A percentile compares a stretch with the other conserved stretches of the same genome.
These are phyloP conservation scores for Eptesicus fuscus DNA, from an alignment of 2,113 vertebrate species.

Conservation along the genomic window DNA sequence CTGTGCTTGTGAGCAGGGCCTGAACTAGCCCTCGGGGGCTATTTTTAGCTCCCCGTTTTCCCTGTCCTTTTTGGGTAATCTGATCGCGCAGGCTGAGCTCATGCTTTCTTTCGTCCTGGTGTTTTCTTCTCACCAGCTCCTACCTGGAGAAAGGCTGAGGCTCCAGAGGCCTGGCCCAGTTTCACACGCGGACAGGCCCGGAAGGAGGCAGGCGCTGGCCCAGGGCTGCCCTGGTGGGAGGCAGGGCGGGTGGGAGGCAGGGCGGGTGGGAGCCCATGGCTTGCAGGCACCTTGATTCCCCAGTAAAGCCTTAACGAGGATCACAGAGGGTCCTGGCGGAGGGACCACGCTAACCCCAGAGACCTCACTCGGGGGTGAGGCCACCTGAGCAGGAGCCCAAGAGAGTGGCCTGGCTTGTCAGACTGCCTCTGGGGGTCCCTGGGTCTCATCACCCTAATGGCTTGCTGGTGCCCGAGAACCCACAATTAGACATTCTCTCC, in stretches of 20 bases:
- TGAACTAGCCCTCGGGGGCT: neutral
- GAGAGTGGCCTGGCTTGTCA: neutral
- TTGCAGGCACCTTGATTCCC: neutral
- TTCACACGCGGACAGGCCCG: neutral
- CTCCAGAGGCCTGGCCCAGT: neutral
- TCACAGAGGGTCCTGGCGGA: neutral
- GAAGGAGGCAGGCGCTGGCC: neutral
- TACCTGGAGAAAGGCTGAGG: neutral
- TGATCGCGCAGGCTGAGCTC: neutral
- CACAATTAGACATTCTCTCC: neutral
- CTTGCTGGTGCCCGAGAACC: neutral
- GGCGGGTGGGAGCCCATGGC: neutral
- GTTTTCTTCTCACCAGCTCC: neutral
- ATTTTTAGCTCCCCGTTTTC: neutral
- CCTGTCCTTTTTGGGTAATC: conserved; percentile 11
- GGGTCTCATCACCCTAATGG: neutral
- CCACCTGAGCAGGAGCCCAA: rapidly evolving
- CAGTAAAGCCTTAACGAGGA: neutral
- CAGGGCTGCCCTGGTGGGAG: neutral
- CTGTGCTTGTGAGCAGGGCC: neutral
- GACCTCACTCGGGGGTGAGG: neutral
- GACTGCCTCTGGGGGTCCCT: neutral
- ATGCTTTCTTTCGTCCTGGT: neutral
- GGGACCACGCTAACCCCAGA: neutral
- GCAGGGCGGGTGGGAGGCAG: neutral